Percentiles rank a stretch among this genome's conserved stretches.
phyloP scores from a whole-genome alignment of 2,888 invertebrate species.

The Flexamia atlantica region DNA sequence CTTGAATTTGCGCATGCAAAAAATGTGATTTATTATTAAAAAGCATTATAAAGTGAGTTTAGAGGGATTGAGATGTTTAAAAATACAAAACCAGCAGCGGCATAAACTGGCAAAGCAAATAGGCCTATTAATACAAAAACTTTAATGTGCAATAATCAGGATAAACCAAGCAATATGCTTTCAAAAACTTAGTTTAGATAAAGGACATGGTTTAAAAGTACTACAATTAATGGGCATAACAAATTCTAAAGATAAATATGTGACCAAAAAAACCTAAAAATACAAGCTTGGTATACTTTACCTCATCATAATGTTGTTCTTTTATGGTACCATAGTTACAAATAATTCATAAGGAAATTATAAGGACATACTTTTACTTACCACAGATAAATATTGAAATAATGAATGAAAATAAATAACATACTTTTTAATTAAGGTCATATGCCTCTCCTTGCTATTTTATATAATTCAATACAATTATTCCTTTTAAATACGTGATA shows the following conservation, averaged over 20 bases:
- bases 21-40: slow-evolving; percentile 63
- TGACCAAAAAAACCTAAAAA: background rate
- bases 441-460: too few species aligned
- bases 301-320: background rate
- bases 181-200: background rate
- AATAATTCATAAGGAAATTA: background rate
- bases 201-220: background rate
- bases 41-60: slow-evolving; percentile 59
- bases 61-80: slow-evolving; percentile 61
- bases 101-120: slow-evolving; percentile 42
- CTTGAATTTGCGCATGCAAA: slow-evolving; percentile 4
- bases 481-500: too few species aligned
- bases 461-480: too few species aligned
- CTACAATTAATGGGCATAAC: background rate
- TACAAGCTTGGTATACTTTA: background rate
- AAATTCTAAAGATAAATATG: background rate
- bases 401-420: too few species aligned
- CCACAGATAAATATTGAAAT: background rate
- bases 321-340: background rate
- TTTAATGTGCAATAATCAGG: background rate
- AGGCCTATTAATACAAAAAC: background rate
- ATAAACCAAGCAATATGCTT: background rate
- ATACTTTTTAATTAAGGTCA: too few species aligned
- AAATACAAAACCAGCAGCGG: slow-evolving; percentile 62
- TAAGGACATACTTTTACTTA: background rate